phyloP scores from a whole-genome alignment of 1,140 invertebrate species.

The Medauroidea extradentata region DNA sequence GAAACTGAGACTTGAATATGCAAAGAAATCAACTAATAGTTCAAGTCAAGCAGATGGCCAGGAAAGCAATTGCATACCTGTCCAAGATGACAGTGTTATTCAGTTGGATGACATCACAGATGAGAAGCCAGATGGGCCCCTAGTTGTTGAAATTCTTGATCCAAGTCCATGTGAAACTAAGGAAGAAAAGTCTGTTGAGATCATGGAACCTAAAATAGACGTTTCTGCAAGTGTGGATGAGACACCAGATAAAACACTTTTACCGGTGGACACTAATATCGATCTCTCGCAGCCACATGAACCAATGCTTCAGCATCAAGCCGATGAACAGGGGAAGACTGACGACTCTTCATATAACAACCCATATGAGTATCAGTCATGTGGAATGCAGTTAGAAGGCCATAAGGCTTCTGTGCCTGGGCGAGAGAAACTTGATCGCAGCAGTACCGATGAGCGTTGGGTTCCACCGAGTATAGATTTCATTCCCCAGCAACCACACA shows the following conservation, averaged over 20 bases:
- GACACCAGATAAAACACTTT: background rate
- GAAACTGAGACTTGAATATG: constrained; percentile 63
- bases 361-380: constrained; percentile 22
- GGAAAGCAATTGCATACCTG: background rate
- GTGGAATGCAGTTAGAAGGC: constrained; percentile 19
- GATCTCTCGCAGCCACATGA: too few species aligned
- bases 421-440: constrained; percentile 44
- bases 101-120: constrained; percentile 6
- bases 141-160: background rate
- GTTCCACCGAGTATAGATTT: constrained; percentile 54
- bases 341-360: background rate
- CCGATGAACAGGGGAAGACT: too few species aligned
- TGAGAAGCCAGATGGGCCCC: background rate
- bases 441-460: constrained; percentile 56
- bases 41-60: constrained; percentile 10
- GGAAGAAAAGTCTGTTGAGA: background rate
- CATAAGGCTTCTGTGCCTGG: constrained; percentile 36
- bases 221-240: background rate
- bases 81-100: background rate
- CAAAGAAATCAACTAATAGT: constrained; percentile 55
- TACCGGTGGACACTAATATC: too few species aligned
- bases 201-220: background rate
- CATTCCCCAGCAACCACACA: constrained; percentile 29
- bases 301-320: too few species aligned
- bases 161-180: background rate